Evolutionary conservation across 2,797 vertebrate genomes (phyloP).

Genomic region (Melanotaenia maccullochi): DNA sequence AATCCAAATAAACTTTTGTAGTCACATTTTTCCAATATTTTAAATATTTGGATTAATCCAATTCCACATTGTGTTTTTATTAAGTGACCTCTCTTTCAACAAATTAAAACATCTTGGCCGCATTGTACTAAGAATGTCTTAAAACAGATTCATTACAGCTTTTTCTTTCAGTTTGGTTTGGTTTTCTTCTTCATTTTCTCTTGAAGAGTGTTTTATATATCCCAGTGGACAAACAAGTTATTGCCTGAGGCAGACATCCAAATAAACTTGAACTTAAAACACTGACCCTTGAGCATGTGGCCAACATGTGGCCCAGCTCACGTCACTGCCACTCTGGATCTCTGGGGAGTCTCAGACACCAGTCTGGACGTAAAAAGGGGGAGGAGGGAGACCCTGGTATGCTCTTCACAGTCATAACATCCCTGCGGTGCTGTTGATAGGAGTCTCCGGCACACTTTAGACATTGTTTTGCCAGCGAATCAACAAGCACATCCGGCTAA

Average conservation of each 20-base stretch:
- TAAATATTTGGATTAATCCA: background rate
- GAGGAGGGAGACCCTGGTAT: constrained; percentile 12
- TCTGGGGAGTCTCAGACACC: constrained; percentile 32
- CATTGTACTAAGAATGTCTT: background rate
- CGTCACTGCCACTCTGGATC: constrained; percentile 32
- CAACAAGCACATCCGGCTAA: constrained; percentile 49
- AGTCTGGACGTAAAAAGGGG: constrained; percentile 21
- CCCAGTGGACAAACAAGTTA: constrained; percentile 34
- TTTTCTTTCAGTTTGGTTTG: constrained; percentile 8
- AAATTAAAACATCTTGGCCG: background rate
- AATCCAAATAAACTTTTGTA: background rate
- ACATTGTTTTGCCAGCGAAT: constrained; percentile 63
- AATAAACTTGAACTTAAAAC: constrained; percentile 62
- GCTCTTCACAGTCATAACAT: constrained; percentile 63
- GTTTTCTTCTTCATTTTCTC: constrained; percentile 19
- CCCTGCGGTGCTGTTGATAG: constrained; percentile 61
- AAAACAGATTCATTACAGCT: background rate
- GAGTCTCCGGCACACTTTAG: constrained; percentile 55
- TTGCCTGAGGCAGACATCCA: constrained; percentile 43
- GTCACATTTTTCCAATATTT: background rate
- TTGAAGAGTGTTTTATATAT: constrained; percentile 31
- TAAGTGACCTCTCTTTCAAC: background rate
- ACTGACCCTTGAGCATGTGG: constrained; percentile 54
- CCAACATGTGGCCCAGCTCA: constrained; percentile 48
- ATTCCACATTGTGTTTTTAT: background rate